Percentiles rank a stretch among this genome's conserved stretches.
Evolutionary conservation across 37 sponge, comb jelly and placozoan species (phyloP).

Genomic region (Halisarca cf. caerulea): DNA sequence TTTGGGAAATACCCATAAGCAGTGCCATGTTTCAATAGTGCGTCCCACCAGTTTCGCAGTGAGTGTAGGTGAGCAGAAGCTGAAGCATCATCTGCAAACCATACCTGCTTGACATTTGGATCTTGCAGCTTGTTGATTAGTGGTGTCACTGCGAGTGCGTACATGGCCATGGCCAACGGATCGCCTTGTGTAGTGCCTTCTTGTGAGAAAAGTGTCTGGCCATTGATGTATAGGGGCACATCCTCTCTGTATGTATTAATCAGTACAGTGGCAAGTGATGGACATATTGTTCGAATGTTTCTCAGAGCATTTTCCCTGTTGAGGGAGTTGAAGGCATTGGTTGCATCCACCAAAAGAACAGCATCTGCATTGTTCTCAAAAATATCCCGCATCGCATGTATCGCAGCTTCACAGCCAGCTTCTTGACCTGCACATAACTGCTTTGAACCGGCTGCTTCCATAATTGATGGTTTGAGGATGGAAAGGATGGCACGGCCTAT

Average conservation of each 20-base stretch:
- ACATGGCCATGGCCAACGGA: slow-evolving; percentile 66
- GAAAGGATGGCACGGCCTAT: slow-evolving; percentile 41
- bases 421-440: slow-evolving; percentile 67
- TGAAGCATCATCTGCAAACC: slow-evolving; percentile 65
- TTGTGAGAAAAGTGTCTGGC: slow-evolving; percentile 39
- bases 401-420: slow-evolving; percentile 52
- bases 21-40: slow-evolving; percentile 24
- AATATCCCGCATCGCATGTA: slow-evolving; percentile 36
- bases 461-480: slow-evolving; percentile 30
- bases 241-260: slow-evolving; percentile 48
- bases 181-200: slow-evolving; percentile 63
- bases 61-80: slow-evolving; percentile 16
- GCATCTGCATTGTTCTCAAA: slow-evolving; percentile 33
- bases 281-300: slow-evolving; percentile 51
- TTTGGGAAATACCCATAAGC: slow-evolving; percentile 21
- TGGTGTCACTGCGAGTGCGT: slow-evolving; percentile 38
- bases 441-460: slow-evolving; percentile 37
- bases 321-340: slow-evolving; percentile 52
- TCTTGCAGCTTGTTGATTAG: slow-evolving; percentile 36
- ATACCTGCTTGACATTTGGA: slow-evolving; percentile 23
- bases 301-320: slow-evolving; percentile 47
- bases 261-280: slow-evolving; percentile 27
- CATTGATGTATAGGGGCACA: slow-evolving; percentile 46
- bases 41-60: slow-evolving; percentile 43
- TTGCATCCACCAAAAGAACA: slow-evolving; percentile 33